Conservation (phyloP, 2,113 vertebrate species). For the Chamaetylas fuelleborni region DNA sequence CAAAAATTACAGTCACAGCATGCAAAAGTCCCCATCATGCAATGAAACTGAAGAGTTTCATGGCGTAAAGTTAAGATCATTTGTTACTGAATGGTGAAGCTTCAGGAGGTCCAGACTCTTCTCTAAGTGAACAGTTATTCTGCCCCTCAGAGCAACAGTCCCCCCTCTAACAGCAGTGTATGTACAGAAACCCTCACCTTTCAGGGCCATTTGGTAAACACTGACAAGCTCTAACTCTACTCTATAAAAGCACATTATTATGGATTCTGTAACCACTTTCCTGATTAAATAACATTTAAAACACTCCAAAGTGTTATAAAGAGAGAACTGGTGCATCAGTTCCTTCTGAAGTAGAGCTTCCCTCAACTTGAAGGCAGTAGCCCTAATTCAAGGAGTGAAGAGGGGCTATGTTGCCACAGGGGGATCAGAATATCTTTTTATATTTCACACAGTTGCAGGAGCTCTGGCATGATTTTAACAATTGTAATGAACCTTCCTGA, state of each 20-base stretch:
- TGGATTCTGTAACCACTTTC: background rate
- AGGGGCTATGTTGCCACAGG: background rate
- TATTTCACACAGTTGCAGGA: background rate
- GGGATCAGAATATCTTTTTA: background rate
- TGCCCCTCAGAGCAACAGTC: background rate
- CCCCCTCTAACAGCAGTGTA: background rate
- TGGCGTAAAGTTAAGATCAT: background rate
- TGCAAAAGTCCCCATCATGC: fast-evolving
- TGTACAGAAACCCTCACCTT: background rate
- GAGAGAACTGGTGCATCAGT: background rate
- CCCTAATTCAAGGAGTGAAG: background rate
- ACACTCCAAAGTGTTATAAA: background rate
- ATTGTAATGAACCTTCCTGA: background rate
- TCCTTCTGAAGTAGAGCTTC: background rate
- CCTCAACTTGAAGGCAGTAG: background rate
- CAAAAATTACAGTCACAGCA: background rate
- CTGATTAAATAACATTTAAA: background rate
- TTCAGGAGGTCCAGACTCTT: background rate
- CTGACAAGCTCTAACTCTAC: background rate
- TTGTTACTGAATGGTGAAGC: background rate
- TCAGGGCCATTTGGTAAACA: background rate
- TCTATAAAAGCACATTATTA: background rate
- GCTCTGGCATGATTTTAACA: background rate
- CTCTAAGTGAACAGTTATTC: background rate
- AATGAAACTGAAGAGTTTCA: background rate